Conservation (phyloP, 2,888 invertebrate species). For the Melolontha melolontha region DNA sequence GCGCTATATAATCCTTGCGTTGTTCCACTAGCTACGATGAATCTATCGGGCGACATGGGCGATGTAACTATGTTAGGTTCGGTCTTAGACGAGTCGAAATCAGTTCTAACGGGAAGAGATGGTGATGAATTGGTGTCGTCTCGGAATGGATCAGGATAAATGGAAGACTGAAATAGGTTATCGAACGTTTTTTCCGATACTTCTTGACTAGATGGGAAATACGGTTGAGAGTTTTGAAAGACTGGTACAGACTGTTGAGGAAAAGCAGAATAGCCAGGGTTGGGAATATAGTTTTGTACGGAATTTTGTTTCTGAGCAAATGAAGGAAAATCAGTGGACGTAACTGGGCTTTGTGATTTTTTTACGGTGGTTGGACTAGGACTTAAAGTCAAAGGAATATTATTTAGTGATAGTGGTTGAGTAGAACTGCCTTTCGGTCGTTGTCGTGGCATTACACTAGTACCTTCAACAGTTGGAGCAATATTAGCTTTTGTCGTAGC, state of each 20-base stretch:
- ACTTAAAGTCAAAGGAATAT: constrained; percentile 68
- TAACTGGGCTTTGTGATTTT: constrained; percentile 62
- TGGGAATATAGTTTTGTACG: constrained; percentile 49
- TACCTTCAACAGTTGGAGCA: constrained; percentile 73
- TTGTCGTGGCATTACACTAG: constrained; percentile 86
- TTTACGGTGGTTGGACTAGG: constrained; percentile 68
- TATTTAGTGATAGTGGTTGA: constrained; percentile 62
- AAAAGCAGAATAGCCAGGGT: constrained; percentile 49
- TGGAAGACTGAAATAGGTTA: constrained; percentile 74
- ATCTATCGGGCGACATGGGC: constrained; percentile 56
- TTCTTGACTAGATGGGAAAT: constrained; percentile 40
- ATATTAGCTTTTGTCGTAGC: constrained; percentile 60
- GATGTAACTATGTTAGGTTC: constrained; percentile 50
- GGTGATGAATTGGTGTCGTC: constrained; percentile 63
- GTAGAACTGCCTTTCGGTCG: constrained; percentile 78
- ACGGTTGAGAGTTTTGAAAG: constrained; percentile 35
- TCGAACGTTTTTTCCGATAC: constrained; percentile 67
- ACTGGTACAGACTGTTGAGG: constrained; percentile 48
- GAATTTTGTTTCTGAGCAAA: constrained; percentile 44
- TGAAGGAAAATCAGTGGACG: constrained; percentile 49
- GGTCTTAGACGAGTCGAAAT: constrained; percentile 54
- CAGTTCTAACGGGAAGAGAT: constrained; percentile 38
- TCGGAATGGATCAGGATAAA: constrained; percentile 79
- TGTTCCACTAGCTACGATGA: constrained; percentile 53
- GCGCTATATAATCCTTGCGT: constrained; percentile 21